These are phyloP conservation scores for Hirudo medicinalis DNA, from an alignment of 1,140 invertebrate species.

Conservation along the genomic window DNA sequence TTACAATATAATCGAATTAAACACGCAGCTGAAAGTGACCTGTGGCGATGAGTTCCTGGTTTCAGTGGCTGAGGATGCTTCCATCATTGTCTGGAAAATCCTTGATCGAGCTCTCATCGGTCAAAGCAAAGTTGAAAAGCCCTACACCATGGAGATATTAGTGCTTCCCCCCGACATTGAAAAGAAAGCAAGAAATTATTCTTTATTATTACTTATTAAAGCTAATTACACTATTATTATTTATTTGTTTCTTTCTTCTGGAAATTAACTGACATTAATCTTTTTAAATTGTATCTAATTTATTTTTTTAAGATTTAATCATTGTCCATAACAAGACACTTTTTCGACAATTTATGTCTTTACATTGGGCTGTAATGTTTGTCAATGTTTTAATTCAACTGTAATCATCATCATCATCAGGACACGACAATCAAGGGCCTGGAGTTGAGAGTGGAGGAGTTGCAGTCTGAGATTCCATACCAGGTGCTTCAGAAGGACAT, in stretches of 20 bases:
- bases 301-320: not conserved
- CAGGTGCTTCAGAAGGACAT: conserved; percentile 46
- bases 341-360: not conserved
- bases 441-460: conserved; percentile 43
- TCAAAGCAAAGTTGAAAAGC: conserved; percentile 56
- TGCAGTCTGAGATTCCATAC: conserved; percentile 47
- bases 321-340: not conserved
- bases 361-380: not conserved
- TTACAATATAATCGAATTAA: no score
- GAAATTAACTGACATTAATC: no score
- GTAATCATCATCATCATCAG: conserved; percentile 27
- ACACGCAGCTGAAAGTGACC: conserved; percentile 44
- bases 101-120: conserved; percentile 55
- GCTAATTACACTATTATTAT: no score
- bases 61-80: conserved; percentile 58
- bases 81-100: conserved; percentile 70
- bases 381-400: not conserved
- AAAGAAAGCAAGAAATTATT: conserved; percentile 35
- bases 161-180: conserved; percentile 46
- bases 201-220: no score
- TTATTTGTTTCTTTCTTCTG: no score
- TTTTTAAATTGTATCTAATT: no score
- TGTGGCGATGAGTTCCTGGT: conserved; percentile 66
- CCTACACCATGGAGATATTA: conserved; percentile 56
- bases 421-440: conserved; percentile 48